Evolutionary conservation across 2,888 invertebrate genomes (phyloP).

Genomic region (Eupithecia tripunctaria): DNA sequence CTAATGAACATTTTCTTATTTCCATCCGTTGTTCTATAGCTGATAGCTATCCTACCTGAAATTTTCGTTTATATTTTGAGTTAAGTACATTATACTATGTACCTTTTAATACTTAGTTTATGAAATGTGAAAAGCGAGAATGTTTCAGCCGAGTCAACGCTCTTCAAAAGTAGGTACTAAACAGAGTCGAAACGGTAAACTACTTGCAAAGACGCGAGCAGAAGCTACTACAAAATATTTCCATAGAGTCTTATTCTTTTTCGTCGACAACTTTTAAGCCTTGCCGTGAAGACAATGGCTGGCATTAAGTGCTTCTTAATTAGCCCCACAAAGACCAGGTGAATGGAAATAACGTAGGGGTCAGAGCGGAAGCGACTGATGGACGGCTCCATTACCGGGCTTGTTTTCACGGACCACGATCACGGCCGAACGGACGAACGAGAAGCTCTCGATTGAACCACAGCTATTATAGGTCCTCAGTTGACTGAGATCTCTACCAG

Average conservation of each 20-base stretch:
- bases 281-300: background rate
- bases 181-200: background rate
- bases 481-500: too few species aligned
- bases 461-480: too few species aligned
- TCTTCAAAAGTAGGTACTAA: background rate
- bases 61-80: background rate
- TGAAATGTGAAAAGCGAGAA: background rate
- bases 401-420: constrained; percentile 5
- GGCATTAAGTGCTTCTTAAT: background rate
- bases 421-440: background rate
- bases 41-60: background rate
- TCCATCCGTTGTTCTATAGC: constrained; percentile 2
- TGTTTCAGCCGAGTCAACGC: background rate
- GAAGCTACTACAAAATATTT: background rate
- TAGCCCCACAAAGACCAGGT: constrained; percentile 10
- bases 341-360: constrained; percentile 4
- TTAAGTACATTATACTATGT: background rate
- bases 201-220: background rate
- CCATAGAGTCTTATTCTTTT: background rate
- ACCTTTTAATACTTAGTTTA: background rate
- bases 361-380: constrained; percentile 20
- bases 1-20: constrained; percentile 55
- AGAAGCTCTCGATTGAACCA: background rate
- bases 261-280: background rate
- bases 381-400: constrained; percentile 25